Evolutionary conservation across 2,797 vertebrate genomes (phyloP), one percentile per base, ranked within the genome.

Genomic region (Thamnophis elegans): DNA sequence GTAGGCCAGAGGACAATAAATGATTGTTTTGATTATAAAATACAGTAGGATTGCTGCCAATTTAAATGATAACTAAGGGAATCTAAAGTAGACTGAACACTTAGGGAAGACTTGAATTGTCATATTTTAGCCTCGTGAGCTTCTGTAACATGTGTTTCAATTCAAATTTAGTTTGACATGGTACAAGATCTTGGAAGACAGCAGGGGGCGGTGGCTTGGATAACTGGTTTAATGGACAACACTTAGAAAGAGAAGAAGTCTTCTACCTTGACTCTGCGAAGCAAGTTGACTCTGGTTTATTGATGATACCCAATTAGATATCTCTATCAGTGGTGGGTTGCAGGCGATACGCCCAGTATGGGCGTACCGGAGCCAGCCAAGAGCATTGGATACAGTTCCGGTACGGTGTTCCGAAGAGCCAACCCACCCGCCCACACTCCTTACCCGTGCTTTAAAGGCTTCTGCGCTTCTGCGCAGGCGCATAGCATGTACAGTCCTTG

Each of bases 1-100:
- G 25, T 18, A 20, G 54, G 28, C 20, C 1, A 58, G 93, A 85
- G 68, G 68, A 60, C 78, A 51, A 94, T 58, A 93, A 95, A 95
- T 78, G 1, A 93, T n/a, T 12, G 88, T 87, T 82, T 1, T 73
- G 32, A 89, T 47, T 86, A 26, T 65, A 95, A 78, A 88, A 60
- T 58, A 26, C 7, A 92, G 32, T 26, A 90, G 26, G 0, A 11
- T 65, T 58, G 51, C 53, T 78, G 54, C 51, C 89, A 88, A 53
- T 90, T 68, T 89, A 51, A 90, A 53, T 89, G 4, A 60, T 91
- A 36, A 78, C 36, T 90, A 60, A 91, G 88, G 36, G 9, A 89
- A 42, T 93, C 20, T 36, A 18, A 90, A 94, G 53, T 0, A 89
- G 25, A 32, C 58, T 58, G 28, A 54, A 85, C 68, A 85, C 25